These are phyloP conservation scores for Drosophila mulleri DNA, from an alignment of 2,888 invertebrate species.

Conservation along the genomic window DNA sequence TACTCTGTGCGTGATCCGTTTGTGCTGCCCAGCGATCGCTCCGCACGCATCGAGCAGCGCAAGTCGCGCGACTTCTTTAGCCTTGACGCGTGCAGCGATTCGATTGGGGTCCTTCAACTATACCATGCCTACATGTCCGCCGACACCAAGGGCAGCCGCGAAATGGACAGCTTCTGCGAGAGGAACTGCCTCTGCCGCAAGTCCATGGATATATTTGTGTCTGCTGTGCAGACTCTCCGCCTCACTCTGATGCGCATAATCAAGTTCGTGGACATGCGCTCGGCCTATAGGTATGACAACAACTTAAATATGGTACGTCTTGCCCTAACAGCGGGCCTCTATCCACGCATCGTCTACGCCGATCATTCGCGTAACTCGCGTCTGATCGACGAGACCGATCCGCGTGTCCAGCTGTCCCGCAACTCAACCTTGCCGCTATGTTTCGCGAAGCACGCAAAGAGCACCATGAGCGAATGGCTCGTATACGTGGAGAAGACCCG, in stretches of 20 bases:
- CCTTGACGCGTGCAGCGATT: slow-evolving; percentile 93
- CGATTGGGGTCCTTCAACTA: slow-evolving; percentile 92
- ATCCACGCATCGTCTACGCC: slow-evolving; percentile 93
- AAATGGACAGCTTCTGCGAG: slow-evolving; percentile 62
- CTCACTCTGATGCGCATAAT: slow-evolving; percentile 89
- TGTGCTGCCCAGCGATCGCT: slow-evolving; percentile 90
- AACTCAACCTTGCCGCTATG: slow-evolving; percentile 86
- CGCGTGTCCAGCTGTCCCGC: slow-evolving; percentile 86
- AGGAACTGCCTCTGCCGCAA: slow-evolving; percentile 84
- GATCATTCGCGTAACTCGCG: slow-evolving; percentile 86
- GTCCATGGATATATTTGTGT: slow-evolving; percentile 95
- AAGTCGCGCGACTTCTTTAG: slow-evolving; percentile 89
- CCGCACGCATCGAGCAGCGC: slow-evolving; percentile 86
- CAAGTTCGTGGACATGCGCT: slow-evolving; percentile 86
- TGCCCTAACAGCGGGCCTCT: slow-evolving; percentile 94
- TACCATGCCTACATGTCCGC: slow-evolving; percentile 92
- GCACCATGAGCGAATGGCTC: slow-evolving; percentile 91
- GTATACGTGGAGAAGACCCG: slow-evolving; percentile 94
- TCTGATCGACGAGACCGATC: slow-evolving; percentile 88
- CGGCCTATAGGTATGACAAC: slow-evolving; percentile 44
- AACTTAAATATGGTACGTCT: slow-evolving; percentile 95
- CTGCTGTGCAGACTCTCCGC: slow-evolving; percentile 92
- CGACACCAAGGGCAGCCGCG: slow-evolving; percentile 30
- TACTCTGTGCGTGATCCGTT: slow-evolving; percentile 93
- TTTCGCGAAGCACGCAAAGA: slow-evolving; percentile 61